Base-by-base conservation (phyloP, 2,888 invertebrate species). In the Apamea monoglypha region DNA sequence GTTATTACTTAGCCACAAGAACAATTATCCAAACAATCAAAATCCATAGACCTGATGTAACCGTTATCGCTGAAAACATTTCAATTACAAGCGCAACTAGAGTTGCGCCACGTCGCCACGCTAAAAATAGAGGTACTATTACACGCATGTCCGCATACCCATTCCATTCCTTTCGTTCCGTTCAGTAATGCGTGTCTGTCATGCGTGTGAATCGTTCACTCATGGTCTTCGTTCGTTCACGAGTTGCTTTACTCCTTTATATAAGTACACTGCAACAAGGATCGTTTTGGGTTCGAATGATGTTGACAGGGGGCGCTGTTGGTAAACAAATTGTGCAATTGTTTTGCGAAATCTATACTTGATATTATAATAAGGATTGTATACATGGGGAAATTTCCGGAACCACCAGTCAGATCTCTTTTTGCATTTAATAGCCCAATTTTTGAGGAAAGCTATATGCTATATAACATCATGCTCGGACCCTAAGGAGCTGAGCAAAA, bases 111-210 rank as follows among this genome's bases (percentile, higher is more conserved):
- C 59, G 61, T 63, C 67, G 14, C 66, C 59, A 47, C 71, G 79
- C 74, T 77, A 80, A 76, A 83, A 86, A 80, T 80, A 86, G n/a
- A 74, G 21, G 36, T 56, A 53, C 71, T 32, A 85, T 85, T 71
- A 67, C 78, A 76, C 68, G 56, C 73, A 72, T 71, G 79, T 85
- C 81, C 84, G 77, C 84, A 78, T 80, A 61, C 64, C 21, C 61
- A 76, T 86, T 76, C 59, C 80, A 83, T 82, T 72, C 69, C 53
- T 3, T 72, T 67, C 63, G 29, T 64, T 77, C 79, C 75, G 53
- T 76, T 73, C 73, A 68, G 16, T 47, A 50, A 64, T 18, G 16
- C 10, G 12, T 25, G 12, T 7, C 56, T 50, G 72, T 71, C 75
- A 86, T 36, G 74, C 61, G 71, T 29, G 72, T 72, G 71, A 69